Percentiles rank a stretch among this genome's conserved stretches.
Evolutionary conservation across 2,888 invertebrate genomes (phyloP).

Genomic region (Melitaea athalia): DNA sequence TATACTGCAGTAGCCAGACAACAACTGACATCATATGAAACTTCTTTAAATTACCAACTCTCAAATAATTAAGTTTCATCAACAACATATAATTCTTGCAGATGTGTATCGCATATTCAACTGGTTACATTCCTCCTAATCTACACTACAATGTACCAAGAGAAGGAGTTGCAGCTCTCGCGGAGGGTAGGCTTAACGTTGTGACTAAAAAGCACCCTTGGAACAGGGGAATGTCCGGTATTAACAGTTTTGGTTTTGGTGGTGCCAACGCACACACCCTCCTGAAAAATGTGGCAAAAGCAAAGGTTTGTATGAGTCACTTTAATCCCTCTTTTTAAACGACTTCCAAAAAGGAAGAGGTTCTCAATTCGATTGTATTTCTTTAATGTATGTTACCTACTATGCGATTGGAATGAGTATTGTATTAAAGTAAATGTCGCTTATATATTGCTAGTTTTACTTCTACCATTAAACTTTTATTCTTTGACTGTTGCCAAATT

Average conservation of each 20-base stretch:
- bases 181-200: slow-evolving; percentile 85
- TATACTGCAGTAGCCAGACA: too few species aligned
- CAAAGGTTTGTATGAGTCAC: slow-evolving; percentile 63
- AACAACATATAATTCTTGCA: slow-evolving; percentile 76
- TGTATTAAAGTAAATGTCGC: too few species aligned
- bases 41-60: too few species aligned
- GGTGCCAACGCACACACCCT: slow-evolving; percentile 92
- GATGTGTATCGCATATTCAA: slow-evolving; percentile 90
- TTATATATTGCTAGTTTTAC: too few species aligned
- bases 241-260: slow-evolving; percentile 97
- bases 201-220: slow-evolving; percentile 88
- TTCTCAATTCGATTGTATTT: too few species aligned
- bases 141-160: slow-evolving; percentile 87
- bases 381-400: too few species aligned
- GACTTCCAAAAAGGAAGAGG: too few species aligned
- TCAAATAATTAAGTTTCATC: neutral
- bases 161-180: slow-evolving; percentile 82
- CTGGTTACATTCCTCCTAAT: slow-evolving; percentile 91
- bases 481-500: too few species aligned
- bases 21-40: too few species aligned
- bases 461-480: too few species aligned
- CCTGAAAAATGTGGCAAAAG: slow-evolving; percentile 82
- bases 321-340: neutral
- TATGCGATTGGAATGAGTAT: too few species aligned
- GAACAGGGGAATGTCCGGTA: slow-evolving; percentile 88